Percentiles rank a stretch among this genome's conserved stretches.
These are phyloP conservation scores for Strongylocentrotus purpuratus DNA, from an alignment of 35 echinoderm and acorn worm species.

Conservation along the genomic window DNA sequence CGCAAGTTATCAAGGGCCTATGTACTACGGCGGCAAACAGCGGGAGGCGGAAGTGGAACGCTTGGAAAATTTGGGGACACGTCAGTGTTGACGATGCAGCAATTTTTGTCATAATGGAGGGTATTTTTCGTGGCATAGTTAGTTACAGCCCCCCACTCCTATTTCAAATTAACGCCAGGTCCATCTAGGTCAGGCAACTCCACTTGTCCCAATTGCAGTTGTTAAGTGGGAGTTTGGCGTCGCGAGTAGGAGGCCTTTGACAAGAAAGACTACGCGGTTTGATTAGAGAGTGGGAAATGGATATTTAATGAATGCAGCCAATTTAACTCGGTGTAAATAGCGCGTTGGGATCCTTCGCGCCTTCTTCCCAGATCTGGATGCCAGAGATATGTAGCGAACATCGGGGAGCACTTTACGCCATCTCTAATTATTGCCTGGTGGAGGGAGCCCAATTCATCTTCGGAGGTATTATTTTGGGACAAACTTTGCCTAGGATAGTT, in stretches of 20 bases:
- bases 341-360: not conserved
- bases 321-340: not conserved
- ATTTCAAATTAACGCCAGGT: not conserved
- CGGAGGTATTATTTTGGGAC: not conserved
- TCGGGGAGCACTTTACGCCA: not conserved
- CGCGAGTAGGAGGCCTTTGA: not conserved
- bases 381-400: not conserved
- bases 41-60: not conserved
- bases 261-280: not conserved
- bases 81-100: not conserved
- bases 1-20: not conserved
- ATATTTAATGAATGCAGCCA: conserved; percentile 4
- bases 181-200: not conserved
- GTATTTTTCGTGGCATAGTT: conserved; percentile 3
- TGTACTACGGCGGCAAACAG: not conserved
- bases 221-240: not conserved
- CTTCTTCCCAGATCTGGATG: not conserved
- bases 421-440: not conserved
- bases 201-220: not conserved
- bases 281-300: not conserved
- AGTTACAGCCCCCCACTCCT: not conserved
- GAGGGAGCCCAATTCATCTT: not conserved
- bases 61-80: not conserved
- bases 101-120: conserved; percentile 12
- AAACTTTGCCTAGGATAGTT: not conserved